A percentile compares a stretch with the other conserved stretches of the same genome.
Evolutionary conservation across 2,888 invertebrate genomes (phyloP).

Genomic region (Lasioglossum pauxillum): DNA sequence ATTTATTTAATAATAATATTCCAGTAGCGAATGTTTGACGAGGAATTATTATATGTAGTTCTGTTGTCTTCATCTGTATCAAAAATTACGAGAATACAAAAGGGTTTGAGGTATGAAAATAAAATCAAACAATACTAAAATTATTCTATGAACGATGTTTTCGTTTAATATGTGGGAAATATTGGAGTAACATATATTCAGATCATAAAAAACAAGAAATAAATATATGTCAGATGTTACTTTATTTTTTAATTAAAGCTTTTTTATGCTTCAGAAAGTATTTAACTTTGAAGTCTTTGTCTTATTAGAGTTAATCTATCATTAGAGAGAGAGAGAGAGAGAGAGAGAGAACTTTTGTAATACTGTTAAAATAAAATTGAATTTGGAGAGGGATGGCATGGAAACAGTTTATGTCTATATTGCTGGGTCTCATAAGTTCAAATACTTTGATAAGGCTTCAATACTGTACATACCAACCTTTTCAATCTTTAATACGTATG

Average conservation of each 20-base stretch:
- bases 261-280: background rate
- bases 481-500: background rate
- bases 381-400: background rate
- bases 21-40: background rate
- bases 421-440: background rate
- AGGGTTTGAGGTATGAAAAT: background rate
- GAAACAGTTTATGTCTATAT: background rate
- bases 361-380: constrained; percentile 6
- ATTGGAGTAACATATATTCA: background rate
- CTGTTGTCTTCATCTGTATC: background rate
- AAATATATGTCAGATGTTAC: background rate
- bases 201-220: background rate
- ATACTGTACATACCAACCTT: background rate
- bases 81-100: constrained; percentile 4
- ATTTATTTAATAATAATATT: constrained; percentile 9
- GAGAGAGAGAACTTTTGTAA: background rate
- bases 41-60: background rate
- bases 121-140: background rate
- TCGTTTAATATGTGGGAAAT: constrained; percentile 5
- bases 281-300: background rate
- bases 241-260: background rate
- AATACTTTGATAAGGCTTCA: background rate
- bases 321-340: background rate
- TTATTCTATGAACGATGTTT: constrained; percentile 4
- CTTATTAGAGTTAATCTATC: background rate